Conservation (phyloP, 2,113 vertebrate species). For the Hyaena hyaena region DNA sequence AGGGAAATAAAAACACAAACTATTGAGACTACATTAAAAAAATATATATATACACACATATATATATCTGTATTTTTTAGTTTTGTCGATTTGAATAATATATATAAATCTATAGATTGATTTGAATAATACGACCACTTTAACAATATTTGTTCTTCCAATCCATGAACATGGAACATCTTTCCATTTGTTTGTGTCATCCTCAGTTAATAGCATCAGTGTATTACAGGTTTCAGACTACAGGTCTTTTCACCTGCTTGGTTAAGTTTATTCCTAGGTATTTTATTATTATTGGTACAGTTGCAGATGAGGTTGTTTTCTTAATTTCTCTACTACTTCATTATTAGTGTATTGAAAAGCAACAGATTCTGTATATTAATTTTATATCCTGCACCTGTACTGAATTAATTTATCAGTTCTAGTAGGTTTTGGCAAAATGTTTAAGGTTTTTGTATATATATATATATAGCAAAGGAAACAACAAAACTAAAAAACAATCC, state of each 20-base stretch:
- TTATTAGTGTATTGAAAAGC: not conserved
- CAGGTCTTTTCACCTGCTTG: not conserved
- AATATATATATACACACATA: too few relatives aligned
- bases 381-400: not conserved
- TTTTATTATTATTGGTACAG: not conserved
- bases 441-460: not conserved
- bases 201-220: not conserved
- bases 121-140: not conserved
- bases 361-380: not conserved
- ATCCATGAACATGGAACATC: not conserved
- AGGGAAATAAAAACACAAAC: not conserved
- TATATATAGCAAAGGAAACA: not conserved
- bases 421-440: not conserved
- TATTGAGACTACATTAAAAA: not conserved
- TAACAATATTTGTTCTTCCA: not conserved
- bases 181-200: not conserved
- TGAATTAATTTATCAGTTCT: not conserved
- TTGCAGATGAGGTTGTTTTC: not conserved
- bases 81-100: not conserved
- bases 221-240: not conserved
- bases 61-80: too few relatives aligned
- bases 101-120: not conserved
- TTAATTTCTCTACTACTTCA: not conserved
- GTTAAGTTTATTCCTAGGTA: not conserved
- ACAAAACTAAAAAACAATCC: not conserved